Evolutionary conservation across 1,140 invertebrate genomes (phyloP).

Genomic region (Tetraneura akinire): DNA sequence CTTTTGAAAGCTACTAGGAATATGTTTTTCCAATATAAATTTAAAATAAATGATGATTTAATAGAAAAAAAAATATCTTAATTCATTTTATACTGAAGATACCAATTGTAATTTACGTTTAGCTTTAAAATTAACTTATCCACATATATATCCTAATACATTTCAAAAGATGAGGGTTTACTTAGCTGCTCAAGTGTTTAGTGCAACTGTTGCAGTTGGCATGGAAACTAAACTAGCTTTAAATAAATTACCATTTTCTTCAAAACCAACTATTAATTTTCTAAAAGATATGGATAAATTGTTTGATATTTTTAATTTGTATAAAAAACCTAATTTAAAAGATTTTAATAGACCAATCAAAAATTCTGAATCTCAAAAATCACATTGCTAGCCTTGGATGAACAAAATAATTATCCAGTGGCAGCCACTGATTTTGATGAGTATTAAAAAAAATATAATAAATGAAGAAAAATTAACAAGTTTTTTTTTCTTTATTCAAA

Average conservation of each 20-base stretch:
- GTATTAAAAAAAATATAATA: too few relatives aligned
- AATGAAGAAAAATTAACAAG: too few relatives aligned
- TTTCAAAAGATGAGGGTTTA: not conserved
- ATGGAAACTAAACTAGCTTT: not conserved
- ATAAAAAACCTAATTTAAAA: not conserved
- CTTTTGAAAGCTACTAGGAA: too few relatives aligned
- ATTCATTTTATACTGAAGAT: not conserved
- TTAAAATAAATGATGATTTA: too few relatives aligned
- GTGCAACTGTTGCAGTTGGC: too few relatives aligned
- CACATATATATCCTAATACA: not conserved
- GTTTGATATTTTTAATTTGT: conserved; percentile 23
- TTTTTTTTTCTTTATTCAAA: too few relatives aligned
- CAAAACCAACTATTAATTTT: not conserved
- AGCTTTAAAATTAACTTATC: not conserved
- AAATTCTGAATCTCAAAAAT: not conserved
- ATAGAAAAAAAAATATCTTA: not conserved
- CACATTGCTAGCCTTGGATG: not conserved
- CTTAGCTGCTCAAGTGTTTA: not conserved
- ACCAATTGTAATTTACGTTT: not conserved
- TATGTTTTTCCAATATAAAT: too few relatives aligned
- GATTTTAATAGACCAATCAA: conserved; percentile 1
- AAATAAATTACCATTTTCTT: not conserved
- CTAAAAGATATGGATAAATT: not conserved
- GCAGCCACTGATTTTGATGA: too few relatives aligned
- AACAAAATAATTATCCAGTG: too few relatives aligned